These are phyloP conservation scores for Pristionchus maxplancki DNA, from an alignment of 2,888 invertebrate genomes.

Conservation along the genomic window DNA sequence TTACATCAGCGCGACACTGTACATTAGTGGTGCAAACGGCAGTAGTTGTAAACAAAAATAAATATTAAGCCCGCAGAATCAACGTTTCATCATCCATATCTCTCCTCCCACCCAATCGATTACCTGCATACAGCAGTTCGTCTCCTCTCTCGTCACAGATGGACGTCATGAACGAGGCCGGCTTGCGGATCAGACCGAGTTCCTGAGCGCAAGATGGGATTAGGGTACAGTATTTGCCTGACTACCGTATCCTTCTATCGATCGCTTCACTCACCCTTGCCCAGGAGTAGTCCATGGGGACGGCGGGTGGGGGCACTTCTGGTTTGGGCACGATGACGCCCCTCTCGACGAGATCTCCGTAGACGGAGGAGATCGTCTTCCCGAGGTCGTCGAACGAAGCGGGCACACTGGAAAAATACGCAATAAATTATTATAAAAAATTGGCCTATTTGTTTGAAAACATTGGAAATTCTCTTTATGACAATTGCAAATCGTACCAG, in stretches of 20 bases:
- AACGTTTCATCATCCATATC: neutral
- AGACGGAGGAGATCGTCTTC: constrained; percentile 83
- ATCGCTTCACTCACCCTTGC: constrained; percentile 83
- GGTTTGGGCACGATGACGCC: constrained; percentile 90
- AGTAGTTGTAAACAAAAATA: too few species aligned
- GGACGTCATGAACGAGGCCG: constrained; percentile 98
- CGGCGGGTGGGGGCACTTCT: constrained; percentile 96
- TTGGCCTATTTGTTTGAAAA: too few species aligned
- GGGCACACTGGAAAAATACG: constrained; percentile 84
- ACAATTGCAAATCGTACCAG: neutral
- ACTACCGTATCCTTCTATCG: neutral
- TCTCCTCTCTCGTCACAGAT: constrained; percentile 99
- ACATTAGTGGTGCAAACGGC: too few species aligned
- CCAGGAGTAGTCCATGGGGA: constrained; percentile 99
- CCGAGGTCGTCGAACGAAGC: constrained; percentile 92
- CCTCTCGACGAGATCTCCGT: constrained; percentile 84
- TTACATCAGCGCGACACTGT: too few species aligned
- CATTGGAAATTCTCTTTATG: too few species aligned
- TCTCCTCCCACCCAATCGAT: constrained; percentile 90
- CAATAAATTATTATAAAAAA: neutral
- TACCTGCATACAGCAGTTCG: constrained; percentile 78
- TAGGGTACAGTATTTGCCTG: neutral
- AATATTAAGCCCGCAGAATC: neutral
- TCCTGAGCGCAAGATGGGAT: constrained; percentile 83
- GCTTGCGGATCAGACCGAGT: constrained; percentile 96